These are phyloP conservation scores for Archilochus colubris DNA, from an alignment of 2,113 vertebrate species.

Conservation along the genomic window DNA sequence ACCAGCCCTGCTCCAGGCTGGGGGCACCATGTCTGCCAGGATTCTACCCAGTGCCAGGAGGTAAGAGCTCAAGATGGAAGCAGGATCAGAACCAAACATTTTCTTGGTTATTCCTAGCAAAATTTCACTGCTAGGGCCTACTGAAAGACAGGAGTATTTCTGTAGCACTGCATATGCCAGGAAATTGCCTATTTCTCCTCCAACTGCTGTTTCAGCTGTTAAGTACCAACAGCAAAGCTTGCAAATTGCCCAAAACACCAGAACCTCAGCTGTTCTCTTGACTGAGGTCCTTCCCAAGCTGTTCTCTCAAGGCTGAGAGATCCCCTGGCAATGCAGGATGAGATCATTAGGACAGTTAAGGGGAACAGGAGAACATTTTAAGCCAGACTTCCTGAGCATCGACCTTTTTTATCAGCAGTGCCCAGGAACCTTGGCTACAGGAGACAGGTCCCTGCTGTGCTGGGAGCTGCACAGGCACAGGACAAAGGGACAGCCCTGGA, in stretches of 20 bases:
- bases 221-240: conserved; percentile 1
- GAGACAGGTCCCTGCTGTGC: neutral
- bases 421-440: neutral
- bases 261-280: neutral
- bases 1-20: neutral
- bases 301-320: neutral
- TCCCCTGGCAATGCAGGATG: neutral
- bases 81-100: neutral
- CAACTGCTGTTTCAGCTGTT: neutral
- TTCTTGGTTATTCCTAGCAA: neutral
- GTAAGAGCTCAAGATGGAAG: neutral
- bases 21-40: neutral
- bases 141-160: neutral
- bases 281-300: conserved; percentile 1
- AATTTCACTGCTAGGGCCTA: neutral
- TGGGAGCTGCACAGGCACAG: neutral
- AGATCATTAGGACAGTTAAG: neutral
- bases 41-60: neutral
- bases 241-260: conserved; percentile 14
- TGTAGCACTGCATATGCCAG: neutral
- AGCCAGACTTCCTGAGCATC: neutral
- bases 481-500: neutral
- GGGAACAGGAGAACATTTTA: neutral
- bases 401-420: neutral
- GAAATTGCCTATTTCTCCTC: conserved; percentile 8